Evolutionary conservation across 2,888 invertebrate genomes (phyloP).

Genomic region (Dryomyza anilis): DNA sequence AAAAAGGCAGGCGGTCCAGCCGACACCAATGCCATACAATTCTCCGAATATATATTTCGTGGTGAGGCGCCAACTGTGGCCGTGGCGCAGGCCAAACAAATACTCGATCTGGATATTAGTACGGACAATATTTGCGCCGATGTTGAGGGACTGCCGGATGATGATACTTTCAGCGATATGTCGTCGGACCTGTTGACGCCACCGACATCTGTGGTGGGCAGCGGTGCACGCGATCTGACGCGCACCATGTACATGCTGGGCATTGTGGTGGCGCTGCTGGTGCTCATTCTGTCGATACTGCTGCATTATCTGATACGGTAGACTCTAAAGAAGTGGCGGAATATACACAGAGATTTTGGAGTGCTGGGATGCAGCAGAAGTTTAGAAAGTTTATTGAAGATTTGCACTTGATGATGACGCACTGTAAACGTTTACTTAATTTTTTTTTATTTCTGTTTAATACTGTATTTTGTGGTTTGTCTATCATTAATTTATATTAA

Average conservation of each 20-base stretch:
- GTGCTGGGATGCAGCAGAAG: constrained; percentile 20
- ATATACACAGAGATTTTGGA: background rate
- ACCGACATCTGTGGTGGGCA: constrained; percentile 14
- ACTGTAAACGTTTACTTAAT: constrained; percentile 23
- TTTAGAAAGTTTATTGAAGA: too few species aligned
- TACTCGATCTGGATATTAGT: constrained; percentile 77
- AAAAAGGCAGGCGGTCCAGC: background rate
- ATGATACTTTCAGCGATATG: constrained; percentile 59
- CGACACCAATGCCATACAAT: constrained; percentile 63
- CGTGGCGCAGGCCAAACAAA: constrained; percentile 77
- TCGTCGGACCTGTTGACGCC: constrained; percentile 39
- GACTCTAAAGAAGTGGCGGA: background rate
- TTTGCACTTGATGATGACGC: background rate
- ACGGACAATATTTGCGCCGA: constrained; percentile 74
- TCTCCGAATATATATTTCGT: constrained; percentile 90
- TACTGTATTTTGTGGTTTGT: background rate
- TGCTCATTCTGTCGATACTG: constrained; percentile 66
- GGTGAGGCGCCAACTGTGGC: constrained; percentile 87
- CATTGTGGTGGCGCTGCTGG: constrained; percentile 68
- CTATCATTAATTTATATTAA: background rate
- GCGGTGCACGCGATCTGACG: constrained; percentile 60
- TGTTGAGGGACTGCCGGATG: constrained; percentile 80
- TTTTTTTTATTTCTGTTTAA: background rate
- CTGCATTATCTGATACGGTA: constrained; percentile 62
- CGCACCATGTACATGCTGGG: constrained; percentile 64